Evolutionary conservation across 2,888 invertebrate genomes (phyloP).

Genomic region (Tipula unca): DNA sequence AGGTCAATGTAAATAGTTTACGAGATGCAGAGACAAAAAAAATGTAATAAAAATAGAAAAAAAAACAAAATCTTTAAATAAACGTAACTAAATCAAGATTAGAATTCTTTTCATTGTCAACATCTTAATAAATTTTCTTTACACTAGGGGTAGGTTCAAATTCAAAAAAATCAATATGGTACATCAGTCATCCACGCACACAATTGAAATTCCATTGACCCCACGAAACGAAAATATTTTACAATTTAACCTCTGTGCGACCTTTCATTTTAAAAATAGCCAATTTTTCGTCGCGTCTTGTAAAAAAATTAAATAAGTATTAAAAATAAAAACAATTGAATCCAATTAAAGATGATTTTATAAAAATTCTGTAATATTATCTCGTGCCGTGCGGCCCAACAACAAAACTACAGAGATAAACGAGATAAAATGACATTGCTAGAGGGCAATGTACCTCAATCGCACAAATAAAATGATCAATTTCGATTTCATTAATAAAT

Average conservation of each 20-base stretch:
- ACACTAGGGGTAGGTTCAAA: neutral
- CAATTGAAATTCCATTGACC: neutral
- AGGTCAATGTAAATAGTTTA: neutral
- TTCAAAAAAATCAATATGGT: neutral
- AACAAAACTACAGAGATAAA: neutral
- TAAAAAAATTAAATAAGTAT: neutral
- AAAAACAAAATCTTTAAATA: neutral
- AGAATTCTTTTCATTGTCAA: neutral
- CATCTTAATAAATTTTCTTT: neutral
- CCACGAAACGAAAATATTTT: neutral
- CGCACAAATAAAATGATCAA: neutral
- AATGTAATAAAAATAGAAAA: neutral
- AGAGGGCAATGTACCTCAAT: neutral
- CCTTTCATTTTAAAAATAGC: neutral
- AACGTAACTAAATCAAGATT: neutral
- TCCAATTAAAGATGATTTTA: neutral
- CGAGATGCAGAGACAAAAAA: neutral
- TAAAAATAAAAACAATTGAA: neutral
- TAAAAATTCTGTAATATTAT: neutral
- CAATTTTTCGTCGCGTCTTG: neutral
- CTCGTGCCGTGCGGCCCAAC: neutral
- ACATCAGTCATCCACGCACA: neutral
- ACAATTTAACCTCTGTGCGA: neutral
- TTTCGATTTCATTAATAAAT: slow-evolving; percentile 4
- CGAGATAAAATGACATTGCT: neutral